Evolutionary conservation across 30 jellyfish, hydroid and myxozoan genomes (phyloP).

Genomic region (Turritopsis rubra): DNA sequence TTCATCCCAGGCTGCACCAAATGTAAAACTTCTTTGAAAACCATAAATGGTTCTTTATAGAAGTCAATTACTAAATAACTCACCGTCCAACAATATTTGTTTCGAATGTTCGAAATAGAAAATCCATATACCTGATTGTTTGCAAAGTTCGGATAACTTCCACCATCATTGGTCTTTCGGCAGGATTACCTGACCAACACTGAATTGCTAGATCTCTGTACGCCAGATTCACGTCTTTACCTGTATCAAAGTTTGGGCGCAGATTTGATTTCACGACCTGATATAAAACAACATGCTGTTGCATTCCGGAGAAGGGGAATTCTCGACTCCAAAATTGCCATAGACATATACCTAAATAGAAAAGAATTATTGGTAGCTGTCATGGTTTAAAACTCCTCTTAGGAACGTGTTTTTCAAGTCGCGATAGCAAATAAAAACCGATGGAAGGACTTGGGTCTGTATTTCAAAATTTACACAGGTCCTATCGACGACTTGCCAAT

Average conservation of each 20-base stretch:
- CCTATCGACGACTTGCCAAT: too few species aligned
- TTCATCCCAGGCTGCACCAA: too few species aligned
- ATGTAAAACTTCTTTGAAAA: too few species aligned
- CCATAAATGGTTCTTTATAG: too few species aligned
- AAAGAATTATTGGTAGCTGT: neutral
- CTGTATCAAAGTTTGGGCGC: slow-evolving; percentile 47
- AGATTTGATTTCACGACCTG: slow-evolving; percentile 58
- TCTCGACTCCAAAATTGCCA: slow-evolving; percentile 94
- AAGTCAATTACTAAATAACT: too few species aligned
- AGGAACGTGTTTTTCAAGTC: too few species aligned
- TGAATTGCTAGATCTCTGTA: slow-evolving; percentile 45
- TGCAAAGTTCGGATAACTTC: slow-evolving; percentile 38
- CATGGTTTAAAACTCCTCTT: neutral
- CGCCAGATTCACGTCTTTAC: neutral
- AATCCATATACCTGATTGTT: neutral
- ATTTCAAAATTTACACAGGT: too few species aligned
- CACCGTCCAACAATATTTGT: neutral
- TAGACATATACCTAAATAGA: slow-evolving; percentile 35
- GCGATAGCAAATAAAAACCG: too few species aligned
- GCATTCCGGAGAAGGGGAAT: slow-evolving; percentile 72
- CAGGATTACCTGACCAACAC: slow-evolving; percentile 69
- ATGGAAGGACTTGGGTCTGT: too few species aligned
- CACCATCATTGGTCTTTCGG: slow-evolving; percentile 47
- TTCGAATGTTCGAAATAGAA: neutral
- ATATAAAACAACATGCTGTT: slow-evolving; percentile 81